These are phyloP conservation scores for Meloidogyne exigua DNA, from an alignment of 1,140 invertebrate genomes.

Conservation along the genomic window DNA sequence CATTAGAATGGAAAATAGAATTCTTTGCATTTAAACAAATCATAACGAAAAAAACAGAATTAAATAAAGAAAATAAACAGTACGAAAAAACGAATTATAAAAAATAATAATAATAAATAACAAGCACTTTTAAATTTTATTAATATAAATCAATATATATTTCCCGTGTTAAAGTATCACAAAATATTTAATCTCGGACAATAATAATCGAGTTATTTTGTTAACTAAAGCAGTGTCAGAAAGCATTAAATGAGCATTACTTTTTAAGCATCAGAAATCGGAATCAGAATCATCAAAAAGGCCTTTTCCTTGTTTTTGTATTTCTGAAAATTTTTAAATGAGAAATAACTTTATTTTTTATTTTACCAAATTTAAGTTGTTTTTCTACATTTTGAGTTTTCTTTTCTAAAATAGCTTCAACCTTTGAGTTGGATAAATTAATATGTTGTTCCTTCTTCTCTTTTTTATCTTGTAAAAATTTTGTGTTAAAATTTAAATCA, in stretches of 20 bases:
- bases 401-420: background rate
- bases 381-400: background rate
- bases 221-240: background rate
- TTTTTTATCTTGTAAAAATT: background rate
- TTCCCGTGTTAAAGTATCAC: background rate
- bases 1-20: too few species aligned
- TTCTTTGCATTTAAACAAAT: background rate
- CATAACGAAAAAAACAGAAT: background rate
- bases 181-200: background rate
- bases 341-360: background rate
- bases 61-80: too few species aligned
- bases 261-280: slow-evolving; percentile 16
- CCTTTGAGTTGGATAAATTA: background rate
- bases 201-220: background rate
- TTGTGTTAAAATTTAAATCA: background rate
- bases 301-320: slow-evolving; percentile 15
- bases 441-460: background rate
- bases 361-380: background rate
- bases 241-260: background rate
- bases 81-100: too few species aligned
- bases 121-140: background rate
- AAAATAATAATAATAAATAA: background rate
- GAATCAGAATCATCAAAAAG: slow-evolving; percentile 27
- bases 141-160: background rate
- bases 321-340: slow-evolving; percentile 7